Evolutionary conservation across 2,888 invertebrate genomes (phyloP).

Genomic region (Trachelus iudaicus): DNA sequence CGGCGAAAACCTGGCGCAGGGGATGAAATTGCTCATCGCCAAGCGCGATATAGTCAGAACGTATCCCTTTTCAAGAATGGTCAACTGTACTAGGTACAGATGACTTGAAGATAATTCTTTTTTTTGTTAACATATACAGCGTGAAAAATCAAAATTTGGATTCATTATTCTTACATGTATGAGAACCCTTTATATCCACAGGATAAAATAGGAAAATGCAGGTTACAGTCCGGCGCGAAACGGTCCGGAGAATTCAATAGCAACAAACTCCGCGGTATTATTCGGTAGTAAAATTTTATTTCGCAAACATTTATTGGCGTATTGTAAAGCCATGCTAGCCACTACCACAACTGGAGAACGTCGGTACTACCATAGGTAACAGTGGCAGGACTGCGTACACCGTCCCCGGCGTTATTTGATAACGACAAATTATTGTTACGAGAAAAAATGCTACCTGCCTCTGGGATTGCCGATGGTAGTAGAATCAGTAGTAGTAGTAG

Average conservation of each 20-base stretch:
- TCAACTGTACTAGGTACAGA: no score
- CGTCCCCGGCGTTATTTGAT: slow-evolving; percentile 53
- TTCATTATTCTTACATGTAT: slow-evolving; percentile 20
- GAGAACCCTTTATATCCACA: slow-evolving; percentile 30
- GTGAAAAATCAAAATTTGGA: not conserved
- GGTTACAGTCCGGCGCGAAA: slow-evolving; percentile 33
- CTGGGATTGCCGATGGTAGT: not conserved
- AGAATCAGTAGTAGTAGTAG: no score
- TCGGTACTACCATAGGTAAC: no score
- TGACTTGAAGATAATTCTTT: no score
- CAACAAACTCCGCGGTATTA: slow-evolving; percentile 61
- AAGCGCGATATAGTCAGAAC: no score
- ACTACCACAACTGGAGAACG: no score
- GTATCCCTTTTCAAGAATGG: no score
- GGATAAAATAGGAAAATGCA: slow-evolving; percentile 35
- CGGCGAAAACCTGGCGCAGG: no score
- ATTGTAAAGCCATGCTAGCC: slow-evolving; percentile 31
- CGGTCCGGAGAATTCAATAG: slow-evolving; percentile 60
- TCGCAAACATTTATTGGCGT: slow-evolving; percentile 59
- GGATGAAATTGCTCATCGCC: no score
- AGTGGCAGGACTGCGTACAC: no score
- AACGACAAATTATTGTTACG: slow-evolving; percentile 66
- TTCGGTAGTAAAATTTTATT: slow-evolving; percentile 65
- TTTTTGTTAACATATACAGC: no score
- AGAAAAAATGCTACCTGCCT: slow-evolving; percentile 52